These are phyloP conservation scores for Peromyscus eremicus DNA, from an alignment of 2,797 vertebrate genomes.

Conservation along the genomic window DNA sequence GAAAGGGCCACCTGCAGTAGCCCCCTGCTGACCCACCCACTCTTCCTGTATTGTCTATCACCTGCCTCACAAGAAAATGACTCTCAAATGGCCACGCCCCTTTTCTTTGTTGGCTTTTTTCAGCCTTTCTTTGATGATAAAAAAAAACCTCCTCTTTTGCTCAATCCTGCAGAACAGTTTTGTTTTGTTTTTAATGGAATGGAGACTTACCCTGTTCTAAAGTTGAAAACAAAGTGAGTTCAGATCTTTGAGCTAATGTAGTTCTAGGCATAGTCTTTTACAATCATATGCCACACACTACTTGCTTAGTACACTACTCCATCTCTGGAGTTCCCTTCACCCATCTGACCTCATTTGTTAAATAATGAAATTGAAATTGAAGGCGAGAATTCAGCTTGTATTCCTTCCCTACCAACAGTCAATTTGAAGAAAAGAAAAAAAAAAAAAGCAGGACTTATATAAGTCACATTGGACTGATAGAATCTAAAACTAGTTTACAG, in stretches of 20 bases:
- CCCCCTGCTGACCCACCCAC: background rate
- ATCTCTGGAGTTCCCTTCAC: background rate
- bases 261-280: background rate
- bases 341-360: background rate
- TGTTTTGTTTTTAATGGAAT: background rate
- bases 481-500: conserved; percentile 38
- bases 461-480: background rate
- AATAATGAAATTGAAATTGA: background rate
- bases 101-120: background rate
- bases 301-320: background rate
- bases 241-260: background rate
- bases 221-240: background rate
- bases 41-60: background rate
- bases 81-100: background rate
- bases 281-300: background rate
- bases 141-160: background rate
- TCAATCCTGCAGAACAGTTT: background rate
- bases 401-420: background rate
- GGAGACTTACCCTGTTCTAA: background rate
- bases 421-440: background rate
- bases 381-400: background rate
- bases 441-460: background rate
- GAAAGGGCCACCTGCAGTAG: background rate
- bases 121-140: background rate
- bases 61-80: background rate